Percentiles rank a stretch among this genome's conserved stretches.
Evolutionary conservation across 2,113 vertebrate species (phyloP).

Genomic region (Cochlearius cochlearius): DNA sequence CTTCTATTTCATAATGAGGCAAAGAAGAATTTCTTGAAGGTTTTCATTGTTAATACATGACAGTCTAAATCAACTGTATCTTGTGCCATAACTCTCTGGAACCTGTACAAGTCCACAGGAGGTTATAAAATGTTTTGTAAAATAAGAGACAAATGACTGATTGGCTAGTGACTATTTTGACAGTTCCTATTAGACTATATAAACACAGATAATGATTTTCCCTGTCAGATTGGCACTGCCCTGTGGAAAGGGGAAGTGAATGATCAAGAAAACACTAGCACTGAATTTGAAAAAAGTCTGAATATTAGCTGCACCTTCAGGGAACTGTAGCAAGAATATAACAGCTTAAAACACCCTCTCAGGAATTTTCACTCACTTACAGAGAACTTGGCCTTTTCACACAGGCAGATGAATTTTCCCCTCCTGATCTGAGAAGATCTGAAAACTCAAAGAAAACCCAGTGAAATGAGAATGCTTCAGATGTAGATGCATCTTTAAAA

Average conservation of each 20-base stretch:
- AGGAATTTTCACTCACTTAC: background rate
- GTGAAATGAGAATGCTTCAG: background rate
- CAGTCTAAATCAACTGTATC: background rate
- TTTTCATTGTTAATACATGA: background rate
- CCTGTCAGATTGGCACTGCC: background rate
- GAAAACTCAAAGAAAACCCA: background rate
- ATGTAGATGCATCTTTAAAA: background rate
- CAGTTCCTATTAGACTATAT: conserved; percentile 6
- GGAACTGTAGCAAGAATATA: background rate
- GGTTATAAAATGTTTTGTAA: background rate
- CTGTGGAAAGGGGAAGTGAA: background rate
- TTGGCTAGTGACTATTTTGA: background rate
- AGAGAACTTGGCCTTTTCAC: background rate
- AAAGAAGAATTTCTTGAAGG: background rate
- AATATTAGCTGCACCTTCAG: background rate
- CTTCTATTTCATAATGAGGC: background rate
- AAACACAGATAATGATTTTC: background rate
- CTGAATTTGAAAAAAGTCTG: background rate
- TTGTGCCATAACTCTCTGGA: background rate
- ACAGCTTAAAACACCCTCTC: background rate
- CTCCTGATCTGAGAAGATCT: background rate
- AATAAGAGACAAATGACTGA: background rate
- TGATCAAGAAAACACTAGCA: background rate
- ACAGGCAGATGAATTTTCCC: background rate
- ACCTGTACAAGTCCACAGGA: background rate